phyloP scores from a whole-genome alignment of 2,888 invertebrate genomes.

The Parapristionchus giblindavisi region DNA sequence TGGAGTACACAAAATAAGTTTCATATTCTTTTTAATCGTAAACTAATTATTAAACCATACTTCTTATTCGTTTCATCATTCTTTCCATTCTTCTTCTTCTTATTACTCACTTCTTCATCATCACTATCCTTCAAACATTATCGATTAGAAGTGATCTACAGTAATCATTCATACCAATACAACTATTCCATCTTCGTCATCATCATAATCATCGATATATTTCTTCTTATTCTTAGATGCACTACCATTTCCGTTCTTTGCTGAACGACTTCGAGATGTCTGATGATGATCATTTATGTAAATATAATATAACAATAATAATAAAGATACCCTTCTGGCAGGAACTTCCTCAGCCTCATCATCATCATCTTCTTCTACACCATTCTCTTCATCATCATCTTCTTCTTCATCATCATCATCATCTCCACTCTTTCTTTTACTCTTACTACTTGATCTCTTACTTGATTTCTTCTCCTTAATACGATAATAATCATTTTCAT shows the following conservation, averaged over 20 bases:
- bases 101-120: constrained; percentile 9
- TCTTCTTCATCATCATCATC: constrained; percentile 29
- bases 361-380: constrained; percentile 24
- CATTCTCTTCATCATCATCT: neutral
- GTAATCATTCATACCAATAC: neutral
- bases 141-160: neutral
- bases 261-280: constrained; percentile 12
- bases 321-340: neutral
- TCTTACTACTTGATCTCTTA: no score
- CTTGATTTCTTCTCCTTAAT: constrained; percentile 10
- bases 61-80: neutral
- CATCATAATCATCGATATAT: neutral
- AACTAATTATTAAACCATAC: neutral
- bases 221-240: constrained; percentile 20
- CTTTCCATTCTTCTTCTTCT: constrained; percentile 23
- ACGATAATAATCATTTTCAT: neutral
- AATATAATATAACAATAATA: neutral
- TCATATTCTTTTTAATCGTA: neutral
- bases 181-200: neutral
- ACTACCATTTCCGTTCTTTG: constrained; percentile 18
- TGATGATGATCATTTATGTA: neutral
- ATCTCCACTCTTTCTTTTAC: no score
- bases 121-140: constrained; percentile 7
- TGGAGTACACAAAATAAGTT: neutral
- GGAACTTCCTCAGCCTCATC: constrained; percentile 15